Evolutionary conservation across 2,113 vertebrate genomes (phyloP).

Genomic region (Columbina picui): DNA sequence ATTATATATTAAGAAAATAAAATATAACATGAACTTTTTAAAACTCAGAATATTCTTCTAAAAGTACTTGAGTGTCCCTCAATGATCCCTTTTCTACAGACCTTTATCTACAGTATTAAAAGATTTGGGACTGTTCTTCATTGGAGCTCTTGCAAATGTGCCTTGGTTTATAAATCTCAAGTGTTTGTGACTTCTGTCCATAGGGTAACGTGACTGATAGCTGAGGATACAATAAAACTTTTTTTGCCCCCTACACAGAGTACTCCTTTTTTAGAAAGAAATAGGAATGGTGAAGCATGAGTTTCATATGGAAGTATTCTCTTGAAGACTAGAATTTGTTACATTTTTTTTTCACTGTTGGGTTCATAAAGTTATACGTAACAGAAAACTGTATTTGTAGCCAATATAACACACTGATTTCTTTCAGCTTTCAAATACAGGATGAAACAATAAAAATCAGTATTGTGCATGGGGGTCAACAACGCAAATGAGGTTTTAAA

Average conservation of each 20-base stretch:
- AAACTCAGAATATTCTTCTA: background rate
- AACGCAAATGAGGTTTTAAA: background rate
- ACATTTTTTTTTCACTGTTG: background rate
- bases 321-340: background rate
- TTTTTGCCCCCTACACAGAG: background rate
- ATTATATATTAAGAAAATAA: background rate
- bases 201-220: background rate
- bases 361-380: background rate
- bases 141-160: background rate
- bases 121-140: background rate
- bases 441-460: background rate
- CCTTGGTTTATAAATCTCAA: background rate
- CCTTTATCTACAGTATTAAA: background rate
- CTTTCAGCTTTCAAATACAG: background rate
- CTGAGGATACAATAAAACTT: background rate
- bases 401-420: background rate
- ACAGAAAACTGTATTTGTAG: background rate
- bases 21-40: constrained; percentile 1
- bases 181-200: background rate
- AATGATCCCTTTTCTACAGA: background rate
- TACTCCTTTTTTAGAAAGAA: background rate
- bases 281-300: background rate
- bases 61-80: background rate
- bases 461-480: background rate
- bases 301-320: background rate